Evolutionary conservation across 1,140 invertebrate species (phyloP), one percentile per base, ranked within the genome.

Genomic region (Drosophila micromelanica): DNA sequence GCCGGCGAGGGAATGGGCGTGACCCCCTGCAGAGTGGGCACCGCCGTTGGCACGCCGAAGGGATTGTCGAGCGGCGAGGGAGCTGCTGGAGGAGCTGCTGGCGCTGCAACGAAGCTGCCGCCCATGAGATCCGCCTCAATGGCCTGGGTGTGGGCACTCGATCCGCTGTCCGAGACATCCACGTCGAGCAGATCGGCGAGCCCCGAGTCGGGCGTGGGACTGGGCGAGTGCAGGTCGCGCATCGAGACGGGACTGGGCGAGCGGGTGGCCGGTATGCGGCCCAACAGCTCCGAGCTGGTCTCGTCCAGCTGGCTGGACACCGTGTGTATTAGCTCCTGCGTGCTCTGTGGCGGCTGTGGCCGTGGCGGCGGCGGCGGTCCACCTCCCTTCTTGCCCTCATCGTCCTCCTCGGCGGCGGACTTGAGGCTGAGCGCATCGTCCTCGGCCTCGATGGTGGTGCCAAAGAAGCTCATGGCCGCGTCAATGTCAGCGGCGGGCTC

Each of bases 291-390:
- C 15, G 96, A 96, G 59, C 96, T 97, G 0, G 96, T 96, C 27
- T 97, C 96, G 89, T 98, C 96, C 96, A 98, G 95, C 45, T 96
- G 96, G 5, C 96, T 97, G 20, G 97, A 97, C 0, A 98, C 96
- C 11, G 96, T 96, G 49, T 96, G 93, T 23, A 98, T 95, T 2
- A 98, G 93, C 86, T 97, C 96, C 93, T 97, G 96, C 0, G 97
- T 97, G 51, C 94, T 93, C 51, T 95, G 94, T 45, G 95, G 94
- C 3, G 95, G 93, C 12, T 94, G 94, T 13, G 94, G 93, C 35
- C 94, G 93, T 13, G 94, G 93, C 23, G 94, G 94, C 5, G 93
- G 94, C 38, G 92, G 92, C 43, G 90, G 20, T 23, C 20, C 20
- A 23, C 1, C 68, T 27, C 90, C 92, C 63, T 92, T 92, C 0